Percentiles rank a stretch among this genome's conserved stretches.
phyloP scores from a whole-genome alignment of 92 coral and sea anemone genomes.

The Isaurus tuberculatus region DNA sequence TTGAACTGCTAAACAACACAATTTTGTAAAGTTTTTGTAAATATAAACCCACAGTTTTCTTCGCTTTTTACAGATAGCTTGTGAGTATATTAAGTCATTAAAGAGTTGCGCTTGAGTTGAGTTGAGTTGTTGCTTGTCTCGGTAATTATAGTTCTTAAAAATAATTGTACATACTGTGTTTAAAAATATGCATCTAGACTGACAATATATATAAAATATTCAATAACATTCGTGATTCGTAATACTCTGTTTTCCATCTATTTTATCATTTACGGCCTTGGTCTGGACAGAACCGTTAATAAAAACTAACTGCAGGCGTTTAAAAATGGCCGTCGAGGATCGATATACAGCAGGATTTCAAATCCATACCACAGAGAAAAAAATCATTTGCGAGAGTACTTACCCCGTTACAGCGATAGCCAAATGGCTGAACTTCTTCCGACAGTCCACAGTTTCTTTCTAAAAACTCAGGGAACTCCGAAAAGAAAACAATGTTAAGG shows the following conservation, averaged over 20 bases:
- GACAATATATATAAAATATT: background rate
- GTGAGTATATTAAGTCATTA: conserved; percentile 10
- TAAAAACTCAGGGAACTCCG: conserved; percentile 17
- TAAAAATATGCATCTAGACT: conserved; percentile 1
- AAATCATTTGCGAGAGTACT: conserved; percentile 16
- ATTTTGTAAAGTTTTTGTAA: conserved; percentile 3
- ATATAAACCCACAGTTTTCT: background rate
- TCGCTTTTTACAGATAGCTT: conserved; percentile 10
- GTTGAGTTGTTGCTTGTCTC: conserved; percentile 14
- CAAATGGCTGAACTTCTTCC: conserved; percentile 22
- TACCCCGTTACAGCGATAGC: background rate
- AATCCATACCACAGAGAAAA: conserved; percentile 15
- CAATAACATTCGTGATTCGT: background rate
- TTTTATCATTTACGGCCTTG: conserved; percentile 25
- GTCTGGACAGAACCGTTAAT: background rate
- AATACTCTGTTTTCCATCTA: background rate
- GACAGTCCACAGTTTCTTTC: conserved; percentile 35
- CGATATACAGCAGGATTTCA: conserved; percentile 6
- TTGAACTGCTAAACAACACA: conserved; percentile 14
- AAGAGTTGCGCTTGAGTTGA: background rate
- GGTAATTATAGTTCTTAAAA: conserved; percentile 3
- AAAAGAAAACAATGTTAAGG: conserved; percentile 10
- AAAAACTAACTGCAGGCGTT: conserved; percentile 7
- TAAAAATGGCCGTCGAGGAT: conserved; percentile 7
- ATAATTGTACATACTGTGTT: conserved; percentile 8